Percentiles rank a stretch among this genome's conserved stretches.
These are phyloP conservation scores for Cryptoleucopteryx plumbea DNA, from an alignment of 2,113 vertebrate species.

Conservation along the genomic window DNA sequence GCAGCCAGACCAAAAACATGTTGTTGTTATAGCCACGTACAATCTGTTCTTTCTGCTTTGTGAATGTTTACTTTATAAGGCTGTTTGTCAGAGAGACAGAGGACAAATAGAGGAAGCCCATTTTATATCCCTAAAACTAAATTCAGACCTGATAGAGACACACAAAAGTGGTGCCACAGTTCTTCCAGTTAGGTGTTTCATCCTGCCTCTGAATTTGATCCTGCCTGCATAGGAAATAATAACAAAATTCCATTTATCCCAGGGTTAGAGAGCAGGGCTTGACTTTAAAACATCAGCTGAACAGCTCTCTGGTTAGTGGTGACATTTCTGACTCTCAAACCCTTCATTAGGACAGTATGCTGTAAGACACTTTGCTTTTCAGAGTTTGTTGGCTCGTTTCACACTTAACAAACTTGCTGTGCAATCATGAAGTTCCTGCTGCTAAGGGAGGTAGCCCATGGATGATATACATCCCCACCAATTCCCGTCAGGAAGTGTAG, in stretches of 20 bases:
- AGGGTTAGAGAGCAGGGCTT: background rate
- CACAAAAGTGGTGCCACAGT: background rate
- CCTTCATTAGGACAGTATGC: background rate
- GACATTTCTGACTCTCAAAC: background rate
- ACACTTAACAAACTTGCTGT: background rate
- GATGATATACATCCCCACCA: background rate
- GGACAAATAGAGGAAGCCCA: background rate
- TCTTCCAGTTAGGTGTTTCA: background rate
- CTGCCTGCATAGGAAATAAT: background rate
- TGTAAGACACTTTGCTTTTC: background rate
- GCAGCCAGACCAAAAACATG: background rate
- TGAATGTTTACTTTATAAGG: constrained; percentile 3
- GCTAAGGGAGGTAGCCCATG: background rate
- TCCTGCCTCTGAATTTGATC: background rate
- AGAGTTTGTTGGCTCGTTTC: background rate
- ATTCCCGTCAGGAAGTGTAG: background rate
- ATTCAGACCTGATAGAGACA: background rate
- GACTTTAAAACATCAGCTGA: background rate
- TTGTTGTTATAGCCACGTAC: background rate
- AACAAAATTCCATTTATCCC: background rate
- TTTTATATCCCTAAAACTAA: background rate
- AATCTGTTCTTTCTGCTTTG: background rate
- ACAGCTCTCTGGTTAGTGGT: background rate
- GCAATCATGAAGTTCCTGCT: background rate
- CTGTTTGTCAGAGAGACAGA: background rate